phyloP scores from a whole-genome alignment of 1,140 invertebrate species.

The Drosophila baimaii region DNA sequence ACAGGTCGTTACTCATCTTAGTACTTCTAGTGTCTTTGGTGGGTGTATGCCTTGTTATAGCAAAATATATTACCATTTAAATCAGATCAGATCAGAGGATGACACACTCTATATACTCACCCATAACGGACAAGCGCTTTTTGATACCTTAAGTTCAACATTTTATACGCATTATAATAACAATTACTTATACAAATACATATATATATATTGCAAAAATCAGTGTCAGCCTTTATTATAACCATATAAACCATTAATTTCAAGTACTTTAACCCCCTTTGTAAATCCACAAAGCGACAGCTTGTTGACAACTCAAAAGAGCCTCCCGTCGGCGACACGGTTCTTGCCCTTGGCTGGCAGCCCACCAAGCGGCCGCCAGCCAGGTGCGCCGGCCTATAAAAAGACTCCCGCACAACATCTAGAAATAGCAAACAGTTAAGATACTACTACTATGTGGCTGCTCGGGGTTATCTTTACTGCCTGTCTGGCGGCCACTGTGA shows the following conservation, averaged over 20 bases:
- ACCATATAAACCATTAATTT: slow-evolving; percentile 2
- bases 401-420: slow-evolving; percentile 8
- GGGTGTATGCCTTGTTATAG: slow-evolving; percentile 18
- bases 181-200: slow-evolving; percentile 45
- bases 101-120: background rate
- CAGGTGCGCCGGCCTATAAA: slow-evolving; percentile 48
- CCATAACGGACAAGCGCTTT: slow-evolving; percentile 4
- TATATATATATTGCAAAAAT: slow-evolving; percentile 11
- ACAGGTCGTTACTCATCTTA: too few relatives aligned
- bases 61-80: slow-evolving; percentile 19
- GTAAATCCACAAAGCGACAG: slow-evolving; percentile 11
- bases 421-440: slow-evolving; percentile 25
- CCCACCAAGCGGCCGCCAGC: too few relatives aligned
- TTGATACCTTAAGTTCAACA: slow-evolving; percentile 34
- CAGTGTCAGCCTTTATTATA: slow-evolving; percentile 17
- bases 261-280: background rate
- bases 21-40: too few relatives aligned
- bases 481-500: slow-evolving; percentile 14
- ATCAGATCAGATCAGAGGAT: slow-evolving; percentile 11
- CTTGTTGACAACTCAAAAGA: slow-evolving; percentile 57
- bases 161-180: slow-evolving; percentile 31
- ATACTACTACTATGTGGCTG: slow-evolving; percentile 34
- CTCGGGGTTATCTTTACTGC: slow-evolving; percentile 26
- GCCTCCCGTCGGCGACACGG: slow-evolving; percentile 32
- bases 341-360: slow-evolving; percentile 10